Conservation (phyloP, 2,797 vertebrate species). For the Macropus fuliginosus region DNA sequence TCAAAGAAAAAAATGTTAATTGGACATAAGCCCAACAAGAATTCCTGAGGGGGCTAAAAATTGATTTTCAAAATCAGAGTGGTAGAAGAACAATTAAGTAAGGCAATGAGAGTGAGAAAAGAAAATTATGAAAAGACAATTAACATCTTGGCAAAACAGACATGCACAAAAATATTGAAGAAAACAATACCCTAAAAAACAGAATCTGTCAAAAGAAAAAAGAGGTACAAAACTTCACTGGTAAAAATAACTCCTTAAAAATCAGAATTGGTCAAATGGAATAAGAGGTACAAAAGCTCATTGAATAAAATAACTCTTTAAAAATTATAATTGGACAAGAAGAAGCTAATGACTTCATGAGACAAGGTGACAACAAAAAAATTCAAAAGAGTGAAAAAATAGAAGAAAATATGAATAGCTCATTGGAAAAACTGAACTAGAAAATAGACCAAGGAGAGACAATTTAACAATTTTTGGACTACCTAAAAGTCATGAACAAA, state of each 20-base stretch:
- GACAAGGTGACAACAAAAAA: neutral
- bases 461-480: too few species aligned
- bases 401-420: too few species aligned
- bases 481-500: too few species aligned
- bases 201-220: neutral
- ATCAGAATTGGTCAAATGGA: neutral
- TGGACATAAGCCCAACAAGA: neutral
- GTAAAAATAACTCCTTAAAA: neutral
- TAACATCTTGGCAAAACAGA: neutral
- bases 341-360: neutral
- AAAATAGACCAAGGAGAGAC: too few species aligned
- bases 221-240: neutral
- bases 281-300: neutral
- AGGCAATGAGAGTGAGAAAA: neutral
- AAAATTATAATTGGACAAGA: neutral
- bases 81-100: neutral
- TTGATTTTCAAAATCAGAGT: neutral
- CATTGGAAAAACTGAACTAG: too few species aligned
- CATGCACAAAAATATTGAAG: neutral
- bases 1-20: neutral
- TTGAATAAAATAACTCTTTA: neutral
- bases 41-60: neutral
- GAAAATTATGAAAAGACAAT: neutral
- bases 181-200: neutral
- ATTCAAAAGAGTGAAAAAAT: neutral